These are phyloP conservation scores for Drosophila pallidifrons DNA, from an alignment of 1,140 invertebrate genomes.

Conservation along the genomic window DNA sequence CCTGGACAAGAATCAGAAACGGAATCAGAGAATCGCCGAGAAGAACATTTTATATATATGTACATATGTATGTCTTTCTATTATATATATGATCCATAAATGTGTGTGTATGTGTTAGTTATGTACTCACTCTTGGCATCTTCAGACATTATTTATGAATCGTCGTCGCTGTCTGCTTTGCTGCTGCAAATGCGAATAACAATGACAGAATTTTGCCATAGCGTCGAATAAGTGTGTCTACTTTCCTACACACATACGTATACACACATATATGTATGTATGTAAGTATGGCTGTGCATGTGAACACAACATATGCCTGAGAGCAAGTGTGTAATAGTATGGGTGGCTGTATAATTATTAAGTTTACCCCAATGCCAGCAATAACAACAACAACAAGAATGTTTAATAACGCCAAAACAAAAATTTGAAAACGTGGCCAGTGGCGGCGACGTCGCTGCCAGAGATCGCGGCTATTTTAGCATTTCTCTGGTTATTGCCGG, in stretches of 20 bases:
- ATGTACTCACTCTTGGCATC: slow-evolving; percentile 71
- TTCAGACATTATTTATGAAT: slow-evolving; percentile 75
- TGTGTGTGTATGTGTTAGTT: background rate
- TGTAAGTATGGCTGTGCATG: background rate
- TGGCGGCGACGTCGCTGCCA: slow-evolving; percentile 4
- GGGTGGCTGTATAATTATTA: slow-evolving; percentile 39
- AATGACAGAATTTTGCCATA: slow-evolving; percentile 58
- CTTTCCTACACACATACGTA: slow-evolving; percentile 7
- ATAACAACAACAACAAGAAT: slow-evolving; percentile 26
- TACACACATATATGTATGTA: background rate
- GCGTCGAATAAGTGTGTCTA: slow-evolving; percentile 38
- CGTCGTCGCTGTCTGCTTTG: slow-evolving; percentile 35
- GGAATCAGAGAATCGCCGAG: too few relatives aligned
- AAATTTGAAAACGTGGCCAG: slow-evolving; percentile 42
- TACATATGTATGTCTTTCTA: background rate
- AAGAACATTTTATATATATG: background rate
- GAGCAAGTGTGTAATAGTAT: background rate
- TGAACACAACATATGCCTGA: slow-evolving; percentile 1
- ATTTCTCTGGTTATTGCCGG: slow-evolving; percentile 58
- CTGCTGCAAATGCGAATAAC: slow-evolving; percentile 63
- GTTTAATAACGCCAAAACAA: slow-evolving; percentile 57
- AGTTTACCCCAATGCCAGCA: slow-evolving; percentile 45
- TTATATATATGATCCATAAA: background rate
- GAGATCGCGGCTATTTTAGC: slow-evolving; percentile 51
- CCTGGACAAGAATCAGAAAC: slow-evolving; percentile 42